Base-by-base conservation (phyloP, 2,113 vertebrate genomes). In the Tetrao urogallus region DNA sequence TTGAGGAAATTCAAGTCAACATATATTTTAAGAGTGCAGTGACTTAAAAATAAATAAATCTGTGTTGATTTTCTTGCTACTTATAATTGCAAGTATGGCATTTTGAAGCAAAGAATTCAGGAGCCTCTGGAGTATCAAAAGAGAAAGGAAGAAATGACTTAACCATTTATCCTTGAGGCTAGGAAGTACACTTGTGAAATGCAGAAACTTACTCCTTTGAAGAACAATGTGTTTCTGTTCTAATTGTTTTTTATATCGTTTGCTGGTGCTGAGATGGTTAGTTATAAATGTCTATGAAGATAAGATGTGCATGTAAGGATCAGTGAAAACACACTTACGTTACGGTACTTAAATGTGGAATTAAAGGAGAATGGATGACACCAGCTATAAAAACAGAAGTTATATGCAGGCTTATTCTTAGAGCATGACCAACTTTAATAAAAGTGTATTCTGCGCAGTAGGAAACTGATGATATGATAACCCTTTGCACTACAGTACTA, bases 391-490 rank as follows among this genome's bases (percentile, higher is more conserved):
- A 58, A 63, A 87, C 15, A 79, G 43, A 47, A 80, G 58, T 54
- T 57, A 87, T 22, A 22, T 72, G 34, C 2, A 36, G 60, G 11
- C n/a, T 80, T 66, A 61, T 57, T 95, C 54, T 91, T 38, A 45
- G 88, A 58, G 60, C 20, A 65, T 32, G 88, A 18, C 11, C 13
- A 65, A 14, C 22, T 85, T 90, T 47, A 8, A 65, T 75, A 2
- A 72, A 78, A 85, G 58, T 40, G 6, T 78, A 20, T 50, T 61
- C 9, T 28, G 52, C 11, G 56, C 13, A 18, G 13, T n/a, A 38
- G 42, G 47, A 72, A 72, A 50, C 18, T n/a, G 90, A 82, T 90
- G 52, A 63, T 47, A 27, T 42, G 87, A 93, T 96, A 95, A 79
- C 60, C 38, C 32, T 13, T 28, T 85, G 43, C 13, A 36, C 8